A percentile compares a stretch with the other conserved stretches of the same genome.
Conservation (phyloP, 2,888 invertebrate genomes). For the Osmoderma eremita region DNA sequence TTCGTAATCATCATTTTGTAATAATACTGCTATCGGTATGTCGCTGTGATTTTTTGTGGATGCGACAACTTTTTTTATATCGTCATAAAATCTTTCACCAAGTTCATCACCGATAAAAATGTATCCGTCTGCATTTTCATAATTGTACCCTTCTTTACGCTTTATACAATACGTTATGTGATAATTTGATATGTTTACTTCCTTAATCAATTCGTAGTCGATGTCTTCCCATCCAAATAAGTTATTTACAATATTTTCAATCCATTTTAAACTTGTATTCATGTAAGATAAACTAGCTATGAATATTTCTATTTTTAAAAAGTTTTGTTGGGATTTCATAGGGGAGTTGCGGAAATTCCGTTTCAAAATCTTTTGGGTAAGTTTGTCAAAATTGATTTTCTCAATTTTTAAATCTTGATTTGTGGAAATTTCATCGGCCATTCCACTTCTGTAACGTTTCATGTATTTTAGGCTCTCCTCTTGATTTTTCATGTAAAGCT, state of each 20-base stretch:
- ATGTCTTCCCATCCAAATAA: conserved; percentile 57
- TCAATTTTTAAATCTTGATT: conserved; percentile 46
- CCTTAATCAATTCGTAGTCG: conserved; percentile 55
- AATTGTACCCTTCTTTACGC: conserved; percentile 51
- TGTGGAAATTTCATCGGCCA: conserved; percentile 51
- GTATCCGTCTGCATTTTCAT: conserved; percentile 53
- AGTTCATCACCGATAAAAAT: conserved; percentile 58
- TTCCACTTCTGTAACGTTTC: conserved; percentile 65
- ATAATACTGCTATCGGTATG: conserved; percentile 52
- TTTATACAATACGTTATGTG: conserved; percentile 58
- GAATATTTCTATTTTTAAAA: conserved; percentile 45
- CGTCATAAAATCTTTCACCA: conserved; percentile 50
- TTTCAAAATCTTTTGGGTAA: conserved; percentile 91
- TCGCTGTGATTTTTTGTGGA: conserved; percentile 49
- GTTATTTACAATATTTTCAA: conserved; percentile 50
- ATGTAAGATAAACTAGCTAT: conserved; percentile 20
- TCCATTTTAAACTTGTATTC: conserved; percentile 42
- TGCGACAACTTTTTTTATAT: conserved; percentile 48
- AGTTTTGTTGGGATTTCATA: conserved; percentile 56
- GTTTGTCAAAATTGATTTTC: conserved; percentile 64
- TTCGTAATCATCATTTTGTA: conserved; percentile 48
- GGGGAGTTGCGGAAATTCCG: conserved; percentile 93
- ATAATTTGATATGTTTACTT: conserved; percentile 48
- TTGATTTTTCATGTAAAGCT: conserved; percentile 64
- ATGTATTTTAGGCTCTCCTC: conserved; percentile 63